Evolutionary conservation across 2,113 vertebrate genomes (phyloP).

Genomic region (Nothocercus nigrocapillus): DNA sequence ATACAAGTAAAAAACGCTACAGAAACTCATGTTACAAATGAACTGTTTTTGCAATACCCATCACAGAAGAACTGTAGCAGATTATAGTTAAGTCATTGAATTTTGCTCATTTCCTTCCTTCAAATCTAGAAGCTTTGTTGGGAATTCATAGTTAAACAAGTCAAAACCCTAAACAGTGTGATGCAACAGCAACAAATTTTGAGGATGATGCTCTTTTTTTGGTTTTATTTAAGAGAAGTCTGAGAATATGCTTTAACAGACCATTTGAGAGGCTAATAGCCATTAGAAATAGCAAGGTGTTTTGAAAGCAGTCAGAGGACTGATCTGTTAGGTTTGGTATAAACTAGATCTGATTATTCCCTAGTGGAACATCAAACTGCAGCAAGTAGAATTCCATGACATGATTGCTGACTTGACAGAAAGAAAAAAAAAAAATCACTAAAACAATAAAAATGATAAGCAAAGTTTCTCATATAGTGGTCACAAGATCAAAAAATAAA

Average conservation of each 20-base stretch:
- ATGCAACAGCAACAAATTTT: slow-evolving; percentile 65
- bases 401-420: slow-evolving; percentile 61
- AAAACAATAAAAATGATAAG: slow-evolving; percentile 62
- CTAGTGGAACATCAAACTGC: slow-evolving; percentile 40
- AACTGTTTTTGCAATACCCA: slow-evolving; percentile 66
- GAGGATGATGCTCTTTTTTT: slow-evolving; percentile 73
- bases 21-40: slow-evolving; percentile 74
- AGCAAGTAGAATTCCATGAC: slow-evolving; percentile 44
- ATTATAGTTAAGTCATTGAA: slow-evolving; percentile 73
- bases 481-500: slow-evolving; percentile 81
- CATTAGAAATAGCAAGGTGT: slow-evolving; percentile 54
- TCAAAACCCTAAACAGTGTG: slow-evolving; percentile 70
- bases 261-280: slow-evolving; percentile 65
- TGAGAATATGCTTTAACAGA: slow-evolving; percentile 75
- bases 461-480: slow-evolving; percentile 76
- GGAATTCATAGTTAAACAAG: slow-evolving; percentile 65
- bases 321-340: slow-evolving; percentile 71
- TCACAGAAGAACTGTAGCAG: slow-evolving; percentile 68
- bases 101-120: slow-evolving; percentile 73
- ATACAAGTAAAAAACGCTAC: slow-evolving; percentile 76
- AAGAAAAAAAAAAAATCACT: slow-evolving; percentile 51
- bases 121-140: slow-evolving; percentile 66
- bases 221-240: slow-evolving; percentile 76
- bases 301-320: slow-evolving; percentile 60
- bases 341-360: slow-evolving; percentile 52